phyloP scores from a whole-genome alignment of 37 sponge, comb jelly and placozoan species.

The Aplysina aerophoba region DNA sequence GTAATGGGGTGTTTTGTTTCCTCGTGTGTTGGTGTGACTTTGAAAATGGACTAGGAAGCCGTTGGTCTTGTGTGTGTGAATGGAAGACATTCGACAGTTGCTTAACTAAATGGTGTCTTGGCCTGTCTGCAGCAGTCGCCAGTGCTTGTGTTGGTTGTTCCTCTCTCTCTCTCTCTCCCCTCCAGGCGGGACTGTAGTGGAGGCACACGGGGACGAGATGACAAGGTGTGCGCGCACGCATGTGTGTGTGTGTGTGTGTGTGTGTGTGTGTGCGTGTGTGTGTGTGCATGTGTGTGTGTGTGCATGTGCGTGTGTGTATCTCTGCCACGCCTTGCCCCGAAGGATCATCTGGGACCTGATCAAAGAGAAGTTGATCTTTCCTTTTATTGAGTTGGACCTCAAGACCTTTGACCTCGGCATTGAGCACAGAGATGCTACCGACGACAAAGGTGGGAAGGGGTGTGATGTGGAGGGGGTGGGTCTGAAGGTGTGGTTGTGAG shows the following conservation, averaged over 20 bases:
- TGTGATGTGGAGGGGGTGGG: slow-evolving; percentile 52
- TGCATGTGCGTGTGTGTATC: too few relatives aligned
- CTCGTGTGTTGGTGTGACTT: too few relatives aligned
- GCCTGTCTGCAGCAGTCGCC: too few relatives aligned
- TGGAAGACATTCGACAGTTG: too few relatives aligned
- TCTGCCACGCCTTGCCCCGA: not conserved
- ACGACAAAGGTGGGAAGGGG: slow-evolving; percentile 67
- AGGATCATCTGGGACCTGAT: slow-evolving; percentile 72
- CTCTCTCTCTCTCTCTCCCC: not conserved
- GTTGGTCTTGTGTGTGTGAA: too few relatives aligned
- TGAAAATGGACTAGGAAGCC: too few relatives aligned
- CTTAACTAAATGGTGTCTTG: too few relatives aligned
- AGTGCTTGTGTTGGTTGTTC: too few relatives aligned
- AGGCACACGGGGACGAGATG: slow-evolving; percentile 97
- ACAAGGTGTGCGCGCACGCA: slow-evolving; percentile 65
- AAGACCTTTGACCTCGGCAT: slow-evolving; percentile 93
- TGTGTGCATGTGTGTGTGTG: not conserved
- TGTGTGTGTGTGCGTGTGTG: not conserved
- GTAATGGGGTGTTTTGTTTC: too few relatives aligned
- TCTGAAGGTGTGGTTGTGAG: slow-evolving; percentile 48
- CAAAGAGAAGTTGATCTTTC: slow-evolving; percentile 92
- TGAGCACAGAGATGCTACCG: slow-evolving; percentile 86
- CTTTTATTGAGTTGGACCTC: slow-evolving; percentile 89
- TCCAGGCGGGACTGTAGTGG: slow-evolving; percentile 94
- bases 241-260: not conserved